Evolutionary conservation across 2,888 invertebrate species (phyloP).

Genomic region (Actias luna): DNA sequence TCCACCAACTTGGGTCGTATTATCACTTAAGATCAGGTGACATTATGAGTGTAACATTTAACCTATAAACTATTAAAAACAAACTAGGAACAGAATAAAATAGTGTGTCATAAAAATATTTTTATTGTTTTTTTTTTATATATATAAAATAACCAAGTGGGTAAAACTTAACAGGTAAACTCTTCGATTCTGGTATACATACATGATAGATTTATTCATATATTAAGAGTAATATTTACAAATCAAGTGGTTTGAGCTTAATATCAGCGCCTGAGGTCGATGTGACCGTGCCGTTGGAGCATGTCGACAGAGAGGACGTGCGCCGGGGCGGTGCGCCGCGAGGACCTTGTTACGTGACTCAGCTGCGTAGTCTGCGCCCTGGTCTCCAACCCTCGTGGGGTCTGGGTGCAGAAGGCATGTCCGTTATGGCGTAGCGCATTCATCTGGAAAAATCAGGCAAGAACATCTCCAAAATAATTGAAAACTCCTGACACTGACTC

Average conservation of each 20-base stretch:
- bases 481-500: too few species aligned
- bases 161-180: too few species aligned
- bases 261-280: constrained; percentile 60
- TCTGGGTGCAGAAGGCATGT: constrained; percentile 41
- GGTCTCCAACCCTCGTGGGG: constrained; percentile 49
- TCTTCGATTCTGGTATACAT: not conserved
- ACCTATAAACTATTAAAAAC: too few species aligned
- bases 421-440: constrained; percentile 61
- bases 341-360: constrained; percentile 68
- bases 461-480: too few species aligned
- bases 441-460: constrained; percentile 51
- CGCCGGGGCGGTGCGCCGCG: constrained; percentile 67
- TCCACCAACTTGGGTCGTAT: too few species aligned
- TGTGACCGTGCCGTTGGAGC: constrained; percentile 69
- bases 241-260: not conserved
- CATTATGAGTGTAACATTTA: too few species aligned
- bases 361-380: constrained; percentile 64
- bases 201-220: not conserved
- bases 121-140: too few species aligned
- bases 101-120: too few species aligned
- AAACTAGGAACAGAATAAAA: too few species aligned
- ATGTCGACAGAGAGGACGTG: constrained; percentile 67
- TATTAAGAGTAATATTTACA: not conserved
- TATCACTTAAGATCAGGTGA: too few species aligned
- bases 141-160: too few species aligned